Evolutionary conservation across 1,140 invertebrate genomes (phyloP).

Genomic region (Tribolium castaneum): DNA sequence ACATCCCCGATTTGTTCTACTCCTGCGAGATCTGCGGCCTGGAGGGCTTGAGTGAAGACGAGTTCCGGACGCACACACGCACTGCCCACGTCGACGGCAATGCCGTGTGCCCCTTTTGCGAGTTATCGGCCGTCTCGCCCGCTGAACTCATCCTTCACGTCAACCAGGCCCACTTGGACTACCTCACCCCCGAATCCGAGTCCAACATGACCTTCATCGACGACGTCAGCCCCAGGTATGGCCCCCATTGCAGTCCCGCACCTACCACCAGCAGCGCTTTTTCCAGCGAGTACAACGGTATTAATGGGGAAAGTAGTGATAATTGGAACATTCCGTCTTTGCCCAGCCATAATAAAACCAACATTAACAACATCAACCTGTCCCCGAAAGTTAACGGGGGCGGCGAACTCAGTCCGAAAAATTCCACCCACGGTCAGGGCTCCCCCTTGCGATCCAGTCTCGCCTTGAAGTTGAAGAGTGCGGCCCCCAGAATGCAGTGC

Average conservation of each 20-base stretch:
- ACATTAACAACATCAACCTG: conserved; percentile 62
- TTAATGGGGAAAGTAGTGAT: conserved; percentile 54
- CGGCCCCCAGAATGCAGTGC: conserved; percentile 70
- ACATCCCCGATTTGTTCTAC: conserved; percentile 63
- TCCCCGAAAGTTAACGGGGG: conserved; percentile 62
- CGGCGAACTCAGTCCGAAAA: conserved; percentile 58
- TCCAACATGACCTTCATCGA: conserved; percentile 71
- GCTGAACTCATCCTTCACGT: conserved; percentile 83
- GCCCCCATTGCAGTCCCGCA: neutral
- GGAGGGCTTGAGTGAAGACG: conserved; percentile 81
- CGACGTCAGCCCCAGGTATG: conserved; percentile 73
- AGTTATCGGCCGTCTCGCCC: conserved; percentile 76
- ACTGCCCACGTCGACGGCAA: conserved; percentile 81
- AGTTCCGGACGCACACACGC: conserved; percentile 82
- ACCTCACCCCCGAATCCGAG: conserved; percentile 77
- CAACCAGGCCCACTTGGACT: conserved; percentile 83
- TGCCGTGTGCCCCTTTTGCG: conserved; percentile 84
- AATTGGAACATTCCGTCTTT: conserved; percentile 57
- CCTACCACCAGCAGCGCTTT: neutral
- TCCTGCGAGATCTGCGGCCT: conserved; percentile 86
- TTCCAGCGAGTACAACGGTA: conserved; percentile 57
- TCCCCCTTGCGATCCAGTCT: conserved; percentile 73
- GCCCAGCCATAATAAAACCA: conserved; percentile 55
- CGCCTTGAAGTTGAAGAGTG: conserved; percentile 72
- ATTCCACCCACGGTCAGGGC: conserved; percentile 67